phyloP scores from a whole-genome alignment of 2,797 vertebrate genomes.

The Poecilia gillii region DNA sequence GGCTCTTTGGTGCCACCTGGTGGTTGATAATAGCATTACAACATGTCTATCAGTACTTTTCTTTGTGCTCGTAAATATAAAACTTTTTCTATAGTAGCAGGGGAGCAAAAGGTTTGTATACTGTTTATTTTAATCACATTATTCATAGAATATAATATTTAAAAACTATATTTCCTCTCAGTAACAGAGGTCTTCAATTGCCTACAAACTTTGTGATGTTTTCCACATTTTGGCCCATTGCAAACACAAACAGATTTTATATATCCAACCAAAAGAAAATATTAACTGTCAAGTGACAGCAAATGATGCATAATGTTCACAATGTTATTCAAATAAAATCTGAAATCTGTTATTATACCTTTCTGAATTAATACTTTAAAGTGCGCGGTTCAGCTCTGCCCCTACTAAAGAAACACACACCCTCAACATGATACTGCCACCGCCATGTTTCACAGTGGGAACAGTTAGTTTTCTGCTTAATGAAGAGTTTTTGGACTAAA shows the following conservation, averaged over 20 bases:
- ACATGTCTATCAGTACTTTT: no score
- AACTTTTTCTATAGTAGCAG: no score
- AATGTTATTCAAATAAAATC: not conserved
- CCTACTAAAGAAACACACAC: not conserved
- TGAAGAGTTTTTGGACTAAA: not conserved
- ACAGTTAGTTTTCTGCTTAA: not conserved
- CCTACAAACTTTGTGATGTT: not conserved
- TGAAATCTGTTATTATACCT: not conserved
- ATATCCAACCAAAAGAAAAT: not conserved
- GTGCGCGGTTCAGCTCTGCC: not conserved
- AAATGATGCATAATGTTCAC: not conserved
- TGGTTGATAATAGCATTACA: slow-evolving; percentile 19
- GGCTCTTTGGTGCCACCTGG: slow-evolving; percentile 27
- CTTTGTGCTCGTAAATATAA: no score
- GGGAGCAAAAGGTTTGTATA: not conserved
- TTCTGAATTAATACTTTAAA: not conserved
- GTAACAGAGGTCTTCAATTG: not conserved
- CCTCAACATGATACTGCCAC: not conserved
- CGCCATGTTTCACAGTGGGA: not conserved
- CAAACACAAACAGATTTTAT: not conserved
- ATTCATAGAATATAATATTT: not conserved
- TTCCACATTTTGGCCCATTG: not conserved
- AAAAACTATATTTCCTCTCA: not conserved
- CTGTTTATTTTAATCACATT: not conserved
- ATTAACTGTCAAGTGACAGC: not conserved